Percentiles rank a stretch among this genome's conserved stretches.
These are phyloP conservation scores for Julus scandinavius DNA, from an alignment of 2,888 invertebrate species.

Conservation along the genomic window DNA sequence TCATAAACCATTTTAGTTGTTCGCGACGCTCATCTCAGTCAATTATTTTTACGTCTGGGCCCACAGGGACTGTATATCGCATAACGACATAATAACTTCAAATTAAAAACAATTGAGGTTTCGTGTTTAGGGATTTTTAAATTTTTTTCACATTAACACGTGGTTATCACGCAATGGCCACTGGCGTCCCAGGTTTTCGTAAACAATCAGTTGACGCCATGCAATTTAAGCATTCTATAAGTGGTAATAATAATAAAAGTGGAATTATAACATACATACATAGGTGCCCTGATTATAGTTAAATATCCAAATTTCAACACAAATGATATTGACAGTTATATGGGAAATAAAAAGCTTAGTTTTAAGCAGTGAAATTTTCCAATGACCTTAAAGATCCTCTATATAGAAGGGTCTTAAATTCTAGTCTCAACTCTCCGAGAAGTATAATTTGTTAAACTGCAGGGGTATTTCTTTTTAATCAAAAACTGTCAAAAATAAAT, in stretches of 20 bases:
- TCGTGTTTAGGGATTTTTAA: slow-evolving; percentile 7
- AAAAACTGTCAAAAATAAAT: slow-evolving; percentile 6
- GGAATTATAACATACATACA: too few species aligned
- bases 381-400: not conserved
- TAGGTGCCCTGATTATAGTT: not conserved
- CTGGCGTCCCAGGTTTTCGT: not conserved
- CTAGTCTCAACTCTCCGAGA: not conserved
- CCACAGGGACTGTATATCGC: slow-evolving; percentile 7
- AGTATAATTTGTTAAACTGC: not conserved
- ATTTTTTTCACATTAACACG: not conserved
- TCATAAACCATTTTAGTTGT: not conserved
- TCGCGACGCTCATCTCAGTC: not conserved
- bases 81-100: slow-evolving; percentile 19
- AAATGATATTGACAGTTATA: not conserved
- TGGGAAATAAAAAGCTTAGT: too few species aligned
- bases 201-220: not conserved
- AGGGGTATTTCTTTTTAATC: not conserved
- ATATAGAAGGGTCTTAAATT: not conserved
- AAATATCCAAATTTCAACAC: not conserved
- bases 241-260: slow-evolving; percentile 7
- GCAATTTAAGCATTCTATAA: not conserved
- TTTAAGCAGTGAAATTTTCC: not conserved
- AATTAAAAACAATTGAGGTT: slow-evolving; percentile 21
- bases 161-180: slow-evolving; percentile 15
- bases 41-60: slow-evolving; percentile 21